phyloP scores from a whole-genome alignment of 2,888 invertebrate species.

The Lepidonotus clava region DNA sequence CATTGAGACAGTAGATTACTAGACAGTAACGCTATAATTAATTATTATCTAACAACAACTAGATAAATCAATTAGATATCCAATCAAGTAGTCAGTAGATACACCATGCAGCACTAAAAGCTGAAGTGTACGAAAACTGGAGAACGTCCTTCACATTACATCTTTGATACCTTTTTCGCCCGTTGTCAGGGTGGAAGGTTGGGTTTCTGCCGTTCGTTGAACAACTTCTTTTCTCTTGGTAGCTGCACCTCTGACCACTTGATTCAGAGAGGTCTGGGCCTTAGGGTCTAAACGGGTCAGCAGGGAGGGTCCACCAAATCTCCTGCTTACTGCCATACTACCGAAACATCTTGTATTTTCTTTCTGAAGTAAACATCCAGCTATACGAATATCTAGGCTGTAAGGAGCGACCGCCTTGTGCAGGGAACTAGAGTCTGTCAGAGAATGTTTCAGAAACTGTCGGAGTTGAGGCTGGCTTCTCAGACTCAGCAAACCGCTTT shows the following conservation, averaged over 20 bases:
- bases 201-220: not conserved
- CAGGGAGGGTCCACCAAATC: too few species aligned
- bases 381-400: too few species aligned
- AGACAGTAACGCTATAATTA: not conserved
- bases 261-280: not conserved
- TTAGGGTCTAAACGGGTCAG: too few species aligned
- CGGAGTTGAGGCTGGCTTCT: too few species aligned
- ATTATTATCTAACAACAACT: not conserved
- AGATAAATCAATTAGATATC: not conserved
- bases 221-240: conserved; percentile 14
- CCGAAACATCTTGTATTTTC: too few species aligned
- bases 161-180: conserved; percentile 26
- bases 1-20: not conserved
- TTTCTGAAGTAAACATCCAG: too few species aligned
- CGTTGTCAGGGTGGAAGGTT: not conserved
- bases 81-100: not conserved
- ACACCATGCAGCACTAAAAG: not conserved
- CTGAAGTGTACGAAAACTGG: not conserved
- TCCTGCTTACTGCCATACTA: too few species aligned
- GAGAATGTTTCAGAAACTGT: too few species aligned
- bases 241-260: not conserved
- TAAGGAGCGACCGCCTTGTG: too few species aligned
- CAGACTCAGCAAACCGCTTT: too few species aligned
- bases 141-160: not conserved
- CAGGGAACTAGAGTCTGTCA: too few species aligned